phyloP scores from a whole-genome alignment of 2,797 vertebrate genomes.

The Sebastes hubbsi region DNA sequence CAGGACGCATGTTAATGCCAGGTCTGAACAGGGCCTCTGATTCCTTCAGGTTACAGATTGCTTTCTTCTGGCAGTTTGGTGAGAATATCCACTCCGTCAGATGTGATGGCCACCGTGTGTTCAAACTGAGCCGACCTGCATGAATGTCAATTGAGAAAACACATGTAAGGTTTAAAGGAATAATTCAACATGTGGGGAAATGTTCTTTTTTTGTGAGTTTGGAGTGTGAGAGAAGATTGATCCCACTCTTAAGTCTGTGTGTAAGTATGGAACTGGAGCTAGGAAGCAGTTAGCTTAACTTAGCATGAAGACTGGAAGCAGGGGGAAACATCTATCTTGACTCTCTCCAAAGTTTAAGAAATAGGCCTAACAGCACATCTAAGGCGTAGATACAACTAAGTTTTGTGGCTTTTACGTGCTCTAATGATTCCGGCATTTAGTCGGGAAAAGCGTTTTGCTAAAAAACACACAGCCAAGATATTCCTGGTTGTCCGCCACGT shows the following conservation, averaged over 20 bases:
- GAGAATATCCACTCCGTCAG: constrained; percentile 89
- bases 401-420: no score
- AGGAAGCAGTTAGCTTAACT: no score
- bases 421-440: no score
- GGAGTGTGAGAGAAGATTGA: not conserved
- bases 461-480: not conserved
- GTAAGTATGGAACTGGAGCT: no score
- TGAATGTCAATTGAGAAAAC: not conserved
- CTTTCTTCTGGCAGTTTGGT: constrained; percentile 81
- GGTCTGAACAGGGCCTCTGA: not conserved
- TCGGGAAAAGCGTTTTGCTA: no score
- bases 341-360: no score
- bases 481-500: not conserved
- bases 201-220: not conserved
- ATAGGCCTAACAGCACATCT: no score
- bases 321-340: no score
- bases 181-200: not conserved
- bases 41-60: constrained; percentile 28
- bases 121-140: constrained; percentile 94
- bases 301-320: no score
- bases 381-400: no score
- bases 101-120: constrained; percentile 92
- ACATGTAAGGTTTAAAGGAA: not conserved
- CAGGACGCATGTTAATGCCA: no score
- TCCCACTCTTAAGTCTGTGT: no score